Evolutionary conservation across 2,888 invertebrate species (phyloP).

Genomic region (Heliconius ismenius): DNA sequence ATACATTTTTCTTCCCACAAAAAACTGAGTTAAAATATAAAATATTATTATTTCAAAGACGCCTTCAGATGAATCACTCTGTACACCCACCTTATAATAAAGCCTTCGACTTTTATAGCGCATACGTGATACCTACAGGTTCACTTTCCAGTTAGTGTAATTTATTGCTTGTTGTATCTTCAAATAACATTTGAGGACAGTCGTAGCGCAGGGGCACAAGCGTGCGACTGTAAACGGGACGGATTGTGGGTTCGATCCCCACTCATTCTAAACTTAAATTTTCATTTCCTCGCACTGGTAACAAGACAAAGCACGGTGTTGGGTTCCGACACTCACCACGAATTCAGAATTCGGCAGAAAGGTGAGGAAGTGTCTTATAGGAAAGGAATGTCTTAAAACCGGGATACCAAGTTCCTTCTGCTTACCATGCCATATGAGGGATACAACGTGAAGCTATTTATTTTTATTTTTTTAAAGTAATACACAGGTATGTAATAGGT

Average conservation of each 20-base stretch:
- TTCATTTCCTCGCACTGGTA: neutral
- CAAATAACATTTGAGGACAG: neutral
- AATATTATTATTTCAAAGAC: constrained; percentile 5
- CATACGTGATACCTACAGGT: constrained; percentile 34
- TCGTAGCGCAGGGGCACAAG: neutral
- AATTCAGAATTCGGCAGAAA: neutral
- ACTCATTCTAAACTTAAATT: neutral
- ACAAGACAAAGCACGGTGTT: neutral
- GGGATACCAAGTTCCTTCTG: neutral
- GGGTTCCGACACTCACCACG: neutral
- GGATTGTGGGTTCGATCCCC: neutral
- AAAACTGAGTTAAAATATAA: neutral
- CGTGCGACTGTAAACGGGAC: too few relatives aligned
- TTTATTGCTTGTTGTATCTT: constrained; percentile 17
- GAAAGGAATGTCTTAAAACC: neutral
- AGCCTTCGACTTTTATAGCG: constrained; percentile 38
- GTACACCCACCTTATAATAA: constrained; percentile 35
- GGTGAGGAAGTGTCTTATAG: neutral
- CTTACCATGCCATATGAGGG: neutral
- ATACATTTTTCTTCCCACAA: neutral
- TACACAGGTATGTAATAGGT: too few relatives aligned
- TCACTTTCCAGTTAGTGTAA: constrained; percentile 12
- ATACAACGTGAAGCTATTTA: neutral
- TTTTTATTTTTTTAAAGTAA: too few relatives aligned
- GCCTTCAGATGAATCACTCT: constrained; percentile 36